Base-by-base conservation (phyloP, 2,113 vertebrate genomes). In the Pycnonotus jocosus region DNA sequence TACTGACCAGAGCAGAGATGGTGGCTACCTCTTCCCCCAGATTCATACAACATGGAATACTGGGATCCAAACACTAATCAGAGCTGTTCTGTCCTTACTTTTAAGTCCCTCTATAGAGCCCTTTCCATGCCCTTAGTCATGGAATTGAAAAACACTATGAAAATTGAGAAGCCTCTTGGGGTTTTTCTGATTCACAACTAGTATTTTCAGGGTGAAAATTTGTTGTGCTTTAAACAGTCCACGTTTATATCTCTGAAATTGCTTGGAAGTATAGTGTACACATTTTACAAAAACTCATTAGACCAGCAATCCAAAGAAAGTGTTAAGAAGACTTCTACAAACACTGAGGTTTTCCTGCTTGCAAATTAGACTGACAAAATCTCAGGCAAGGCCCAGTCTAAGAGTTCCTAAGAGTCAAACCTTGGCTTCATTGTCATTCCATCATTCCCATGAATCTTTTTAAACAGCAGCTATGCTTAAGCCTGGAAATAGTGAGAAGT, bases 1-100 rank as follows among this genome's bases (percentile, higher is more conserved):
- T 2, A 9, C 44, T 48, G 27, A 16, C 9, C 31, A 64, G 28
- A 48, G 27, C 11, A 37, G 18, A 2, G 58, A 13, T 2, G 12
- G 7, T 12, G 42, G 48, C 7, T 48, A 4, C 28, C 78, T 22
- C 0, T 30, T 53, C 47, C 54, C 42, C 65, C 40, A 22, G 6
- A 4, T 21, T 51, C 66, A 38, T 6, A 20, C 13, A 56, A 4
- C 1, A 7, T 1, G 3, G 5, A 33, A 27, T 1, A 12, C 18
- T 7, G 35, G 42, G 33, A 35, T 6, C 8, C 45, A 76, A 56
- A 24, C 6, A 2, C 1, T 4, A 16, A 5, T 38, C 48, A 72
- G 7, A 77, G 19, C 16, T 40, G 24, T 6, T 60, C 45, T 19
- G 16, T 2, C 27, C 31, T 27, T 51, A 9, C 17, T 15, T 48